Evolutionary conservation across 1,140 invertebrate genomes (phyloP), one percentile per base, ranked within the genome.

Genomic region (Cotesia glomerata): DNA sequence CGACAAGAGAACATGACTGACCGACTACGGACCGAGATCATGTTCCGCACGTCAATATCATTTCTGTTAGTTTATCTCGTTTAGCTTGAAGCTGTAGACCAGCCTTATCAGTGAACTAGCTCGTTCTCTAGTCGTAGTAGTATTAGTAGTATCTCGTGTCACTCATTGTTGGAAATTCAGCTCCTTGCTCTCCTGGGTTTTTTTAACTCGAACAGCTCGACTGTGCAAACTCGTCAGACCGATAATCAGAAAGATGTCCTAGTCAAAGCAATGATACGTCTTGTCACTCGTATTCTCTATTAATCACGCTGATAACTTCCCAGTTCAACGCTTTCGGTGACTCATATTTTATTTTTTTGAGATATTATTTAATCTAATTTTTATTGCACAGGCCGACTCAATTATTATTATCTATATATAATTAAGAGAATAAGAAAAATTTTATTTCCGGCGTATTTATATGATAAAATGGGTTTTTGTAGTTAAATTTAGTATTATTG

Each of bases 241-340:
- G 16, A 61, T 69, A 59, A 69, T 69, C 34, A 69, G 54, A 69
- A 59, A 16, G 58, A 61, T 65, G 13, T 45, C 39, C 34, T 1
- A 2, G 45, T 65, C 45, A 65, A 65, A 65, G 58, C 13, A 32
- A 36, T 45, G 39, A 45, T 45, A 45, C 7, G 5, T 9, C 39
- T 7, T 45, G 11, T 45, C 39, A 45, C 5, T 45, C 39, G 39
- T 45, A 7, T 45, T 45, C 39, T 45, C 7, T 45, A 45, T 45
- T 45, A 5, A 45, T 45, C 39, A 62, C 16, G 9, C 5, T 34
- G 5, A 62, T n/a, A 62, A 62, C 18, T 45, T 66, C 7, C 35
- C 14, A 49, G 16, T 7, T 68, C 16, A 54, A 68, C 18, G 32
- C 13, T 16, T 59, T 26, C 1, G 26, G 2, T 26, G 26, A 26